Evolutionary conservation across 2,113 vertebrate genomes (phyloP).

Genomic region (Sciurus niger): DNA sequence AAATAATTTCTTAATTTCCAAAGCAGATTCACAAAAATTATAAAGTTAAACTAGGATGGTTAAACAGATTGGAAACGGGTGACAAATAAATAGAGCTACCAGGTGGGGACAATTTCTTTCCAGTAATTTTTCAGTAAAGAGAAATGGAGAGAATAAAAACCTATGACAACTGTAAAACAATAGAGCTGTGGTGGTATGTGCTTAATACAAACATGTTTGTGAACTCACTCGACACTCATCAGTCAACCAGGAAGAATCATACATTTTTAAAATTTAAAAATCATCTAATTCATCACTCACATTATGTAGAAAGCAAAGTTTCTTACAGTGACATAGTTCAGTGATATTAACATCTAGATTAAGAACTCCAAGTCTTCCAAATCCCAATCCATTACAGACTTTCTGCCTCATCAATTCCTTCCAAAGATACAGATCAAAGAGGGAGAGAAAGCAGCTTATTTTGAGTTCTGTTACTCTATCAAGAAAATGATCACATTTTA

Average conservation of each 20-base stretch:
- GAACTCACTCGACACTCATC: background rate
- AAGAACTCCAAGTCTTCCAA: background rate
- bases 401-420: background rate
- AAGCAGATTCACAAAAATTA: constrained; percentile 29
- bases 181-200: background rate
- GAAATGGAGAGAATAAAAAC: constrained; percentile 33
- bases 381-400: background rate
- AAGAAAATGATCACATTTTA: constrained; percentile 6
- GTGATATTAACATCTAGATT: constrained; percentile 23
- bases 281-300: background rate
- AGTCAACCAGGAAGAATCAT: background rate
- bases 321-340: background rate
- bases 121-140: constrained; percentile 20
- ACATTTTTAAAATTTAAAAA: constrained; percentile 51
- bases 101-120: background rate
- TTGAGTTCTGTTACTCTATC: background rate
- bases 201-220: background rate
- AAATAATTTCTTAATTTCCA: background rate
- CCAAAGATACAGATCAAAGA: constrained; percentile 25
- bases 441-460: background rate
- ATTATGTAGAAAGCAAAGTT: constrained; percentile 2
- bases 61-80: constrained; percentile 26
- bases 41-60: background rate
- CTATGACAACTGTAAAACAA: background rate
- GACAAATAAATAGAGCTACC: constrained; percentile 25